Evolutionary conservation across 92 coral and sea anemone species (phyloP), one percentile per base, ranked within the genome.

Genomic region (Porites cylindrica): DNA sequence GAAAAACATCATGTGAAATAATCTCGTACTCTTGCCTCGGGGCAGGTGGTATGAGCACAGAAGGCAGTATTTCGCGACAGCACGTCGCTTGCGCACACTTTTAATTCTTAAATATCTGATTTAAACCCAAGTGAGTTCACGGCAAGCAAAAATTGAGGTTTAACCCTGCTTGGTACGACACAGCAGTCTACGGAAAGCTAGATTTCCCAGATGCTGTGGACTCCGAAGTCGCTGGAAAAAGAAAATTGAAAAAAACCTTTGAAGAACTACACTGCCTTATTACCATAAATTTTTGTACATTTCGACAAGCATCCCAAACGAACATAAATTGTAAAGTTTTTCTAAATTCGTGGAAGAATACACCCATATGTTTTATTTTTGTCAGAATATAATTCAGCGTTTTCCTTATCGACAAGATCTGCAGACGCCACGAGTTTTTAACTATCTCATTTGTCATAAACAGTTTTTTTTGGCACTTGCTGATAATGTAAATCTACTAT

Each of bases 41-140:
- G 43, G 80, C 87, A 83, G 87, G 87, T 83, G 87, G 66, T 75
- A 21, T 10, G 19, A 50, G 74, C 64, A 82, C 72, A 82, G 79
- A 71, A 82, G 80, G 60, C 71, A 72, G 54, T 18, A 72, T 82
- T 74, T 64, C 53, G 51, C 62, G 79, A 63, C 80, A 72, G 51
- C 64, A 62, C 65, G 80, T 83, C 80, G 87, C 70, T 64, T 20
- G 43, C 50, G 20, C 81, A 83, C 79, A 72, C 79, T 74, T 75
- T 50, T 50, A 62, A 13, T 26, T 38, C 47, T 66, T 63, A 17
- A 72, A 71, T 82, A 82, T 82, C 79, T 71, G 71, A 72, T 82
- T 73, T 38, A 43, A 62, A 72, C 29, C 65, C 78, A 54, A 71
- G 84, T 76, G 80, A 80, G 65, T 7, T 54, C 77, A 18, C 47